Evolutionary conservation across 2,797 vertebrate species (phyloP).

Genomic region (Oreortyx pictus): DNA sequence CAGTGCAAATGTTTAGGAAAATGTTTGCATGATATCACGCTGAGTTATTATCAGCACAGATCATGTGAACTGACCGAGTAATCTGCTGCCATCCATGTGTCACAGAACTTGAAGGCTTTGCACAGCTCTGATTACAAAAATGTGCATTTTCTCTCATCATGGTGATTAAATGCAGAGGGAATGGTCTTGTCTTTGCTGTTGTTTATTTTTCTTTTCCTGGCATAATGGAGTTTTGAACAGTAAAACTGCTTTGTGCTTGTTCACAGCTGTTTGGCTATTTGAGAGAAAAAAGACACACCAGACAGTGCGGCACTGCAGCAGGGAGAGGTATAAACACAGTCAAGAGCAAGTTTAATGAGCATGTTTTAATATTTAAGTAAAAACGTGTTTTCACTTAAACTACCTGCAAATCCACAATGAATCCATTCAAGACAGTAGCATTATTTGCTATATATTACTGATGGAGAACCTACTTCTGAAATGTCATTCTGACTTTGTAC

Average conservation of each 20-base stretch:
- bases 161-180: conserved; percentile 52
- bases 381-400: conserved; percentile 55
- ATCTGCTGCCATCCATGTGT: not conserved
- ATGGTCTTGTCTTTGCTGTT: conserved; percentile 32
- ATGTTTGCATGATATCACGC: not conserved
- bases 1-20: conserved; percentile 7
- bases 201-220: conserved; percentile 62
- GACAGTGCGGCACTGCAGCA: not conserved
- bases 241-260: conserved; percentile 52
- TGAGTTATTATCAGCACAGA: not conserved
- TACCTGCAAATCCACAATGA: conserved; percentile 45
- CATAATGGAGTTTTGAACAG: conserved; percentile 52
- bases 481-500: not conserved
- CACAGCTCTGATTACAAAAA: conserved; percentile 54
- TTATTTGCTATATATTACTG: conserved; percentile 5
- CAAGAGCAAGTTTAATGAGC: conserved; percentile 34
- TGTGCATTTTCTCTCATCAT: conserved; percentile 46
- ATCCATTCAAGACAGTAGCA: not conserved
- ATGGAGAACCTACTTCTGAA: not conserved
- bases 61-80: conserved; percentile 22
- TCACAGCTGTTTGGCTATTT: conserved; percentile 19
- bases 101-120: conserved; percentile 33
- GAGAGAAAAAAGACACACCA: conserved; percentile 6
- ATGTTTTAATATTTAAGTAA: conserved; percentile 40
- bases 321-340: conserved; percentile 10